A percentile compares a stretch with the other conserved stretches of the same genome.
Evolutionary conservation across 2,113 vertebrate species (phyloP).

Genomic region (Daphoenositta chrysoptera): DNA sequence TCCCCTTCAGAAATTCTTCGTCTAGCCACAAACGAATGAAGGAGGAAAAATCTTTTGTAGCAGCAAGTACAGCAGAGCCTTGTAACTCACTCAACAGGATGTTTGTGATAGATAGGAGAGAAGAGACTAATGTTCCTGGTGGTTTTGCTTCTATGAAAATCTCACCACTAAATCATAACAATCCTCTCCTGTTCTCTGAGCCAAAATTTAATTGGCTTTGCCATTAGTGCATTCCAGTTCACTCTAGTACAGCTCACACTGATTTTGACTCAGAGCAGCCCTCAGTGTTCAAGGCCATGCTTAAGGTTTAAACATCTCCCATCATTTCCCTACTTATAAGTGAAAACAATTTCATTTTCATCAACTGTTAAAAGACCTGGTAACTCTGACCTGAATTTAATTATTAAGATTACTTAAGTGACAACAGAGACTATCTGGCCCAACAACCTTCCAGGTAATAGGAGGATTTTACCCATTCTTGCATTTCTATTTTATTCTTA

Average conservation of each 20-base stretch:
- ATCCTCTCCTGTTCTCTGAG: background rate
- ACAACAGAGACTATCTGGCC: background rate
- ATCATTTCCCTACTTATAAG: background rate
- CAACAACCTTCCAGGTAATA: background rate
- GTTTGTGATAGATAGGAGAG: background rate
- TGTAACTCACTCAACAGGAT: background rate
- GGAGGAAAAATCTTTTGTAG: background rate
- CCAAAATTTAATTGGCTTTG: background rate
- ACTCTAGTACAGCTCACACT: background rate
- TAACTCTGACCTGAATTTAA: background rate
- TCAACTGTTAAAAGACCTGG: background rate
- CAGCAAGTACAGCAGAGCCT: background rate
- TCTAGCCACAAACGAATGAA: background rate
- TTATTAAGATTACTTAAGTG: background rate
- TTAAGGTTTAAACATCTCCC: background rate
- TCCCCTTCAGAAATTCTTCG: background rate
- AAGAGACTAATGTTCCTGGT: background rate
- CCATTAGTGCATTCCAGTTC: background rate
- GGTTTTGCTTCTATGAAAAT: background rate
- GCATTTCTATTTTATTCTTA: background rate
- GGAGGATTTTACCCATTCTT: background rate
- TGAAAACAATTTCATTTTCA: background rate
- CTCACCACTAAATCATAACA: background rate
- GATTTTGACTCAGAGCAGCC: background rate
- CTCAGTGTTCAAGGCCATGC: background rate